Conservation (phyloP, 2,888 invertebrate genomes). For the Nemapogon koenigi region DNA sequence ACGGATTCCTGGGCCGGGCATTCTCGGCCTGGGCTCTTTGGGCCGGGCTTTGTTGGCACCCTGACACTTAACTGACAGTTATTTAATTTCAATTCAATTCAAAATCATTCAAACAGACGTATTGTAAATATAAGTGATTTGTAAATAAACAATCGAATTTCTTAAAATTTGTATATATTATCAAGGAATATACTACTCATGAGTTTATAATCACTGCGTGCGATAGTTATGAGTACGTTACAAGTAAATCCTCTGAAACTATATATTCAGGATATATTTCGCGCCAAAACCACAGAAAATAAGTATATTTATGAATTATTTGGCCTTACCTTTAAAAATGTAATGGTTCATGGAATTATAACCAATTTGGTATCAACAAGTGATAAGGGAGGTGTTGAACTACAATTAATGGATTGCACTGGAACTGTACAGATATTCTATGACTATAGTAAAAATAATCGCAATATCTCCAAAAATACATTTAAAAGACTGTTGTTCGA, state of each 20-base stretch:
- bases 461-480: constrained; percentile 22
- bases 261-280: constrained; percentile 50
- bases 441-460: constrained; percentile 33
- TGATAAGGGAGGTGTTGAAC: constrained; percentile 25
- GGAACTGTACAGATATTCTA: constrained; percentile 44
- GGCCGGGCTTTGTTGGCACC: too few relatives aligned
- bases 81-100: too few relatives aligned
- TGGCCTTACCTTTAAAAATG: constrained; percentile 41
- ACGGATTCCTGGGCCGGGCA: too few relatives aligned
- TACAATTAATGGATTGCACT: constrained; percentile 48
- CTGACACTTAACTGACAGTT: too few relatives aligned
- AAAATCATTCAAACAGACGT: too few relatives aligned
- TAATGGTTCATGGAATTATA: constrained; percentile 47
- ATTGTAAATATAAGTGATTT: too few relatives aligned
- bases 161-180: too few relatives aligned
- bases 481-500: constrained; percentile 29
- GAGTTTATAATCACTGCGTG: too few relatives aligned
- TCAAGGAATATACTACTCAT: too few relatives aligned
- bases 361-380: too few relatives aligned
- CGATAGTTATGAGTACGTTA: constrained; percentile 20
- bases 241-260: constrained; percentile 40
- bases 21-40: too few relatives aligned
- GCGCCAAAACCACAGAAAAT: constrained; percentile 34
- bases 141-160: too few relatives aligned
- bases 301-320: constrained; percentile 48